Conservation (phyloP, 2,797 vertebrate species). For the Kryptolebias ocellatus region DNA sequence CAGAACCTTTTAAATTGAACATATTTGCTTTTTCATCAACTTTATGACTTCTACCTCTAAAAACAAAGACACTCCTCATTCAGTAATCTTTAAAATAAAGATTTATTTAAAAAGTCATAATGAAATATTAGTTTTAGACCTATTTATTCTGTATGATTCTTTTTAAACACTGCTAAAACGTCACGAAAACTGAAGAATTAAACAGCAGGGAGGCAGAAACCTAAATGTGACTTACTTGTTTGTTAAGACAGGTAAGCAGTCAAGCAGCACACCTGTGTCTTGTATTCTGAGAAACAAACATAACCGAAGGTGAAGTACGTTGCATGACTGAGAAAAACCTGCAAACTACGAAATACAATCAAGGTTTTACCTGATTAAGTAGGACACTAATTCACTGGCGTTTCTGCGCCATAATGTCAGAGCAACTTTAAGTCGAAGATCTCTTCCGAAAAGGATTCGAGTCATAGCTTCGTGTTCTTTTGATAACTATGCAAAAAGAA, state of each 20-base stretch:
- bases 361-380: conserved; percentile 88
- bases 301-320: background rate
- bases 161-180: too few species aligned
- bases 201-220: background rate
- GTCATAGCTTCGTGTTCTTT: conserved; percentile 97
- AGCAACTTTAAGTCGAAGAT: conserved; percentile 94
- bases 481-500: conserved; percentile 83
- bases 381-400: conserved; percentile 94
- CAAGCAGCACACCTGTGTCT: conserved; percentile 93
- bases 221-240: conserved; percentile 85
- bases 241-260: conserved; percentile 95
- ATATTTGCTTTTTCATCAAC: too few species aligned
- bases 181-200: too few species aligned
- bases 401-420: conserved; percentile 95
- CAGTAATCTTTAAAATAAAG: too few species aligned
- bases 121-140: too few species aligned
- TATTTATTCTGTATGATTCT: too few species aligned
- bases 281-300: conserved; percentile 83
- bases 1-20: background rate
- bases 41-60: too few species aligned
- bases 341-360: background rate
- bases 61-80: too few species aligned
- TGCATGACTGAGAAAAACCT: background rate
- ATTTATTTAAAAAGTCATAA: too few species aligned
- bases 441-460: conserved; percentile 94